Evolutionary conservation across 2,888 invertebrate genomes (phyloP).

Genomic region (Drosophila kanekoi): DNA sequence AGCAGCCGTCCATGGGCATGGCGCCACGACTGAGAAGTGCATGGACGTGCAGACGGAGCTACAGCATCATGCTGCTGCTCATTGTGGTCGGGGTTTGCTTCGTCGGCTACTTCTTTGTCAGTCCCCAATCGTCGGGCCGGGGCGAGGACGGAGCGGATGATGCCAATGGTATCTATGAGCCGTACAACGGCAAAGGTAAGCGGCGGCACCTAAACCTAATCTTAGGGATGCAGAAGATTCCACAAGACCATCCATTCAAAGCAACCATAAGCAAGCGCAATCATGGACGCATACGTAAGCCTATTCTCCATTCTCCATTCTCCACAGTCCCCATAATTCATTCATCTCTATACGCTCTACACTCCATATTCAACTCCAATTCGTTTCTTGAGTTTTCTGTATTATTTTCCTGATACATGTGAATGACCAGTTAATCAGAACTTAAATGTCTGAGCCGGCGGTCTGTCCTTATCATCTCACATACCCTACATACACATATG

Average conservation of each 20-base stretch:
- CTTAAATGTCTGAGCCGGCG: background rate
- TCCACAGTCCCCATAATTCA: conserved; percentile 2
- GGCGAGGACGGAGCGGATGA: conserved; percentile 25
- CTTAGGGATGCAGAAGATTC: background rate
- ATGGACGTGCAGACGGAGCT: conserved; percentile 41
- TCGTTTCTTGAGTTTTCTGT: background rate
- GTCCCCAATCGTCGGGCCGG: conserved; percentile 41
- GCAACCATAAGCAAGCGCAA: conserved; percentile 1
- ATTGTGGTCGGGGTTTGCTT: conserved; percentile 24
- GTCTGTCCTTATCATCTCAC: conserved; percentile 5
- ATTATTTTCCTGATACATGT: background rate
- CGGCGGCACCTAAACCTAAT: background rate
- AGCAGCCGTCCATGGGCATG: conserved; percentile 21
- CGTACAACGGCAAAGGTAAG: conserved; percentile 60
- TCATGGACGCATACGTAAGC: conserved; percentile 27
- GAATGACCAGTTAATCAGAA: conserved; percentile 7
- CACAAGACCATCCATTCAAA: conserved; percentile 6
- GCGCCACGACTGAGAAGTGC: conserved; percentile 9
- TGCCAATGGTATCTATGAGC: conserved; percentile 33
- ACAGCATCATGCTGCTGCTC: conserved; percentile 32
- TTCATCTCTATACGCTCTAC: background rate
- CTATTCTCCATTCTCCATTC: background rate
- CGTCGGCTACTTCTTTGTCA: conserved; percentile 51
- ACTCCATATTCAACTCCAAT: background rate
- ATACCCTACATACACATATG: background rate